Base-by-base conservation (phyloP, 2,888 invertebrate genomes). In the Watsonalla cultraria region DNA sequence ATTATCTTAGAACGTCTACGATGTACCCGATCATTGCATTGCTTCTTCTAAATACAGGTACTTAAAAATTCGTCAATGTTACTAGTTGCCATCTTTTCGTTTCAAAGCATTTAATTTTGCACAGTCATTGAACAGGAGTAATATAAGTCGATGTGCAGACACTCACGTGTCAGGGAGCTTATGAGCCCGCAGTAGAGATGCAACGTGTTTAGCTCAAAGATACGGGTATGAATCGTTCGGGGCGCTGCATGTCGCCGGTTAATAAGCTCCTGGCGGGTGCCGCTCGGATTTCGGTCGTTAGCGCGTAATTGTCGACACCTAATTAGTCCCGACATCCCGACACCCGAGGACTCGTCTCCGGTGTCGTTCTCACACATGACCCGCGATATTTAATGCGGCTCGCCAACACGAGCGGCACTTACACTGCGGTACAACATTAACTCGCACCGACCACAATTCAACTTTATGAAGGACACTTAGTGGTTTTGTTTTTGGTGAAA, bases 281-380 rank as follows among this genome's bases (percentile, higher is more conserved):
- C 68, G 68, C 78, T 87, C 87, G 73, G 77, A 80, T 87, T 85
- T 84, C 87, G 83, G 83, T 84, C 84, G 87, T 87, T 87, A 87
- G 83, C 75, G 77, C 65, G 84, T 84, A 85, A 87, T 86, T 85
- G 87, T 82, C 82, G 86, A 70, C 86, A 82, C 80, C 84, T 87
- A 87, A 88, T 87, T 86, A 86, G 84, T 77, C 76, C 42, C 71
- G 70, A 65, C 70, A 65, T 70, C 60, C 67, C 70, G 75, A 73
- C 75, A 82, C 78, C 82, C 72, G 80, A 81, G 74, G 71, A 68
- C 73, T 62, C 67, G 69, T 70, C 78, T 84, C 84, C 75, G 68
- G 76, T 84, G 80, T 74, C 83, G 75, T 65, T 69, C 71, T 80
- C 86, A 84, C 83, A 84, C 76, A 86, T 85, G 86, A 83, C 84